phyloP scores from a whole-genome alignment of 2,888 invertebrate species.

The Onthophagus sagittarius region DNA sequence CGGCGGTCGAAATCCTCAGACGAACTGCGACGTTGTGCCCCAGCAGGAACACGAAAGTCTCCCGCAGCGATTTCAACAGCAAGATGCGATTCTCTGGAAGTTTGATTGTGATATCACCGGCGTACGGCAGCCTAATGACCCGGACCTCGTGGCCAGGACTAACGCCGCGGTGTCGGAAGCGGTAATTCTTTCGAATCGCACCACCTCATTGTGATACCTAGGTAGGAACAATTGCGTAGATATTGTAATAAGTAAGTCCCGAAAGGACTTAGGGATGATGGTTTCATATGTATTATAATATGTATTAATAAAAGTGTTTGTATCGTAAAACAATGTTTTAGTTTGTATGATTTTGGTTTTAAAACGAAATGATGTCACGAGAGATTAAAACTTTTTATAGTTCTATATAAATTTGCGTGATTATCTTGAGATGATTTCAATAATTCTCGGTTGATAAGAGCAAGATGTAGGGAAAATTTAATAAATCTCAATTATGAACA shows the following conservation, averaged over 20 bases:
- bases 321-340: too few species aligned
- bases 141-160: slow-evolving; percentile 42
- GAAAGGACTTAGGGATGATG: slow-evolving; percentile 9
- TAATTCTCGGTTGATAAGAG: too few species aligned
- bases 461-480: too few species aligned
- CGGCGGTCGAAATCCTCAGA: slow-evolving; percentile 56
- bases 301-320: too few species aligned
- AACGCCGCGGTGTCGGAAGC: slow-evolving; percentile 43
- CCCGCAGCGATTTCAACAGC: slow-evolving; percentile 50
- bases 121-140: slow-evolving; percentile 40
- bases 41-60: slow-evolving; percentile 74
- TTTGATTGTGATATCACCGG: slow-evolving; percentile 48
- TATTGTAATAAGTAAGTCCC: slow-evolving; percentile 18
- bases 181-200: slow-evolving; percentile 42
- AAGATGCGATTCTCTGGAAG: slow-evolving; percentile 48
- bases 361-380: too few species aligned
- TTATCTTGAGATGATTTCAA: too few species aligned
- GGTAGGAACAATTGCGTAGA: slow-evolving; percentile 19
- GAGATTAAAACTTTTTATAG: too few species aligned
- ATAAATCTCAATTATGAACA: too few species aligned
- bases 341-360: too few species aligned
- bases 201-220: slow-evolving; percentile 49
- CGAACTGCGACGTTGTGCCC: slow-evolving; percentile 82
- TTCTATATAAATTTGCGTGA: too few species aligned
- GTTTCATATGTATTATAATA: too few species aligned